Evolutionary conservation across 2,113 vertebrate species (phyloP).

Genomic region (Phocoena phocoena): DNA sequence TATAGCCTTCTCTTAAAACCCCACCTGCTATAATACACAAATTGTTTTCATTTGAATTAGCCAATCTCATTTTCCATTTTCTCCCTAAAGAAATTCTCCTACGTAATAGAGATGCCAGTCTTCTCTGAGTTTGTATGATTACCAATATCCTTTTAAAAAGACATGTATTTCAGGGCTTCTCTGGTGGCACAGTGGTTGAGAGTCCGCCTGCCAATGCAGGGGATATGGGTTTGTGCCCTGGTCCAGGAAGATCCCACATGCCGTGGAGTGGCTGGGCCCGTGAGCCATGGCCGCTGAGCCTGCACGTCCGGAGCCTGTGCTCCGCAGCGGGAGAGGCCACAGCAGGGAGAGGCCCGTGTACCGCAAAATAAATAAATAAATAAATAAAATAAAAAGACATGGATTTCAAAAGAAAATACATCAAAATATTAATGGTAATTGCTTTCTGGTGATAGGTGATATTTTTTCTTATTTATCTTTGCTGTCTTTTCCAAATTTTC

Average conservation of each 20-base stretch:
- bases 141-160: constrained; percentile 14
- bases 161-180: neutral
- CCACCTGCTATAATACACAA: neutral
- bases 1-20: neutral
- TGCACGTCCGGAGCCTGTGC: no score
- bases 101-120: neutral
- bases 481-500: neutral
- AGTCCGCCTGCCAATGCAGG: no score
- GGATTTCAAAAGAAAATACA: neutral
- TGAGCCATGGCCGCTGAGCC: no score
- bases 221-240: no score
- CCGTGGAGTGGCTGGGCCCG: no score
- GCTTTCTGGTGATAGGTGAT: neutral
- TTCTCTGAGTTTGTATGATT: neutral
- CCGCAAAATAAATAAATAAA: no score
- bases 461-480: neutral
- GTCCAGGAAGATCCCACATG: no score
- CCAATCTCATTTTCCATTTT: constrained; percentile 24
- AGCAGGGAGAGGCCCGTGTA: no score
- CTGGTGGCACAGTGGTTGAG: no score
- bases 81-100: constrained; percentile 38
- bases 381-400: neutral
- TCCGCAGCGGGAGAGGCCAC: no score
- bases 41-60: neutral
- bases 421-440: neutral